Evolutionary conservation across 2,113 vertebrate species (phyloP).

Genomic region (Calypte anna): DNA sequence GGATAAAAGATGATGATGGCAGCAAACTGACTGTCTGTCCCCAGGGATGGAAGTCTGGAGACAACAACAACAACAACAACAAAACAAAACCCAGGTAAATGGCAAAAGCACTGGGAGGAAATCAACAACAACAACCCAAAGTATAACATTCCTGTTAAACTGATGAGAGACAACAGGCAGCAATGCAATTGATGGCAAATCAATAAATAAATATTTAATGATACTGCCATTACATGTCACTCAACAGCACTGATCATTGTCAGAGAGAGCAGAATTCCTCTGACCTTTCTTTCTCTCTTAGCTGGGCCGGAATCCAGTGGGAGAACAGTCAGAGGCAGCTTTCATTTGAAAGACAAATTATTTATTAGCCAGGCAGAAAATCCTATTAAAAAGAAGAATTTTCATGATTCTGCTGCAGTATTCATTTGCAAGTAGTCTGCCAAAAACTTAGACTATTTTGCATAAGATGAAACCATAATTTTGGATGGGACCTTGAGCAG

Average conservation of each 20-base stretch:
- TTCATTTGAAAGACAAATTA: neutral
- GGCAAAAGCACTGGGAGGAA: neutral
- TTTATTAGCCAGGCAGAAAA: slow-evolving; percentile 38
- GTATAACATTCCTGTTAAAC: neutral
- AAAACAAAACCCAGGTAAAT: neutral
- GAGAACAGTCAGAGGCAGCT: neutral
- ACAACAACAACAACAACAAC: neutral
- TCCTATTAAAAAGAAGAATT: neutral
- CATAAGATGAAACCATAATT: neutral
- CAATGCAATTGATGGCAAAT: neutral
- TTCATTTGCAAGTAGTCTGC: neutral
- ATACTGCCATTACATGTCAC: neutral
- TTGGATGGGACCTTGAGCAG: neutral
- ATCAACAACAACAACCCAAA: neutral
- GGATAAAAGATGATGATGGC: neutral
- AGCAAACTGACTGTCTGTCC: neutral
- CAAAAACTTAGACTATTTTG: neutral
- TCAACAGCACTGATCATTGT: neutral
- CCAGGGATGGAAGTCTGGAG: neutral
- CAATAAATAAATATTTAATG: neutral
- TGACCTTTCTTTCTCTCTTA: neutral
- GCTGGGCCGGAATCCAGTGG: neutral
- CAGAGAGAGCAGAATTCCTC: neutral
- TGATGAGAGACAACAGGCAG: neutral
- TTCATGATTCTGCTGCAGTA: neutral